Percentiles rank a stretch among this genome's conserved stretches.
phyloP scores from a whole-genome alignment of 2,888 invertebrate species.

The Apamea crenata region DNA sequence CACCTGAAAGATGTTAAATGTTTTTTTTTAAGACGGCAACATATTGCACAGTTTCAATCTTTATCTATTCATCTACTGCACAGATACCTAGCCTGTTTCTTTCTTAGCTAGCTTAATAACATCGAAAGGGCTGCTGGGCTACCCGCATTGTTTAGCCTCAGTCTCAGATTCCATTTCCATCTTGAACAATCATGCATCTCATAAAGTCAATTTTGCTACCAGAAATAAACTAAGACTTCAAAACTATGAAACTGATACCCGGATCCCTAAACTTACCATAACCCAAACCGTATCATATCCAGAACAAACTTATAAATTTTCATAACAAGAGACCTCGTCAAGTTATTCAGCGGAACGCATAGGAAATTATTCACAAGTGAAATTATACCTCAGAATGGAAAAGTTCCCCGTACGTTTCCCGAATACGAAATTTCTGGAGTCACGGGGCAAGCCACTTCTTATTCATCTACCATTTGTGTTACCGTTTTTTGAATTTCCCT shows the following conservation, averaged over 20 bases:
- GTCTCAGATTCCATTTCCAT: neutral
- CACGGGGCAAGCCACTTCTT: conserved; percentile 65
- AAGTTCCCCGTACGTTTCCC: conserved; percentile 67
- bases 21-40: no score
- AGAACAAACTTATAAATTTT: conserved; percentile 65
- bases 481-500: conserved; percentile 61
- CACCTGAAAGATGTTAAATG: conserved; percentile 65
- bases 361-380: conserved; percentile 76
- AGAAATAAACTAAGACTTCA: conserved; percentile 12
- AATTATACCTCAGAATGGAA: conserved; percentile 75
- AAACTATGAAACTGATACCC: conserved; percentile 24
- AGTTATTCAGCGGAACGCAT: conserved; percentile 71
- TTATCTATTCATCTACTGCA: neutral
- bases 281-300: conserved; percentile 59
- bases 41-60: neutral
- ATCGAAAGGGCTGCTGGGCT: neutral
- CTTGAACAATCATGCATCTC: neutral
- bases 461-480: conserved; percentile 67
- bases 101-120: neutral
- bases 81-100: neutral
- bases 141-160: neutral
- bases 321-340: conserved; percentile 70
- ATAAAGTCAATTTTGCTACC: neutral
- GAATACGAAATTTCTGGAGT: conserved; percentile 66
- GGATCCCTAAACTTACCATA: conserved; percentile 26